Evolutionary conservation across 2,888 invertebrate genomes (phyloP).

Genomic region (Chymomyza caudatula): DNA sequence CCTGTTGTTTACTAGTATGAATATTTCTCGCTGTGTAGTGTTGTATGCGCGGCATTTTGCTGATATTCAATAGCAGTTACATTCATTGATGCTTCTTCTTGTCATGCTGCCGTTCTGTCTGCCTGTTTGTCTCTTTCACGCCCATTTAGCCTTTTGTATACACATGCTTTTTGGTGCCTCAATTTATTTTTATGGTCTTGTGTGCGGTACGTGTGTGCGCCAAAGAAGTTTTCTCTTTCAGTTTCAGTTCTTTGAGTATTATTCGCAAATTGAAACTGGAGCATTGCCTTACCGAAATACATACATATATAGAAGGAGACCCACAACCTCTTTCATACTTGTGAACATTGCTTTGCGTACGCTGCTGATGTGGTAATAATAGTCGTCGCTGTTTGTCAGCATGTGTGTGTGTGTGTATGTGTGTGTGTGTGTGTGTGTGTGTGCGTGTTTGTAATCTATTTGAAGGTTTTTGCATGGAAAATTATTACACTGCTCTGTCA

Average conservation of each 20-base stretch:
- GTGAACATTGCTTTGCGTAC: not conserved
- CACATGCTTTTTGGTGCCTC: conserved; percentile 41
- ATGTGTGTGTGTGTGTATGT: not conserved
- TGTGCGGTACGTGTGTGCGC: conserved; percentile 46
- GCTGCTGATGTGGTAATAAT: not conserved
- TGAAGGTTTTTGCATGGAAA: not conserved
- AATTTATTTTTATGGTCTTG: conserved; percentile 68
- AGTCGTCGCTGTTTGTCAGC: not conserved
- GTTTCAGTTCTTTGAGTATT: conserved; percentile 27
- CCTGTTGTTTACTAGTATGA: not conserved
- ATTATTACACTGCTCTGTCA: not conserved
- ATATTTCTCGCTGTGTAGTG: not conserved
- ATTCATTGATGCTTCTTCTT: not conserved
- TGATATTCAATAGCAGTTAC: conserved; percentile 2
- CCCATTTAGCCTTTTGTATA: conserved; percentile 18
- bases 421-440: not conserved
- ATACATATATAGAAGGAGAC: not conserved
- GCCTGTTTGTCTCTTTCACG: conserved; percentile 4
- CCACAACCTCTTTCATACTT: not conserved
- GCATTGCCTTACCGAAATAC: conserved; percentile 13
- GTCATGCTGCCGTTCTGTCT: not conserved
- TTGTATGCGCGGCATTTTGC: not conserved
- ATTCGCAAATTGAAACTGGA: conserved; percentile 60
- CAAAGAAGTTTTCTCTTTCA: conserved; percentile 33
- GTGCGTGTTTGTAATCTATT: not conserved